These are phyloP conservation scores for Blastomussa wellsi DNA, from an alignment of 92 coral and sea anemone species.

Conservation along the genomic window DNA sequence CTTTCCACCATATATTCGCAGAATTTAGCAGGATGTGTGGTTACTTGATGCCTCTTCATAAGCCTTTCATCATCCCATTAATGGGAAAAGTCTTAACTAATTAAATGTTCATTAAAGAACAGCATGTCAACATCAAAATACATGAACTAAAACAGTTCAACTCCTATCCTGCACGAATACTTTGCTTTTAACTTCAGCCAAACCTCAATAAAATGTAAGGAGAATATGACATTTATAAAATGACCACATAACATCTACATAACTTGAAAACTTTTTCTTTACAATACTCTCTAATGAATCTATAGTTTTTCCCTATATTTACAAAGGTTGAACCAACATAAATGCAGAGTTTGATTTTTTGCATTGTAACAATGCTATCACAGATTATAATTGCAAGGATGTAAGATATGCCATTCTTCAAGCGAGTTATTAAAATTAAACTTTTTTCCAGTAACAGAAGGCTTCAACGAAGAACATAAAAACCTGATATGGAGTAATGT, in stretches of 20 bases:
- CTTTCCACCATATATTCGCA: not conserved
- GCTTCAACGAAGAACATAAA: not conserved
- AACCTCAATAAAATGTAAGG: slow-evolving; percentile 52
- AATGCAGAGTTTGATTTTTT: slow-evolving; percentile 14
- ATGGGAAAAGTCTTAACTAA: not conserved
- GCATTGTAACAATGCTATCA: not conserved
- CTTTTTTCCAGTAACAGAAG: not conserved
- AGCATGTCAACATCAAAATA: slow-evolving; percentile 45
- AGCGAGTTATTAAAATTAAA: not conserved
- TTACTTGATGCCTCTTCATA: not conserved
- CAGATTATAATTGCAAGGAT: not conserved
- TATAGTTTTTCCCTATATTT: not conserved
- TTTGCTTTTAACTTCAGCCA: slow-evolving; percentile 18
- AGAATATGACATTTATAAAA: slow-evolving; percentile 36
- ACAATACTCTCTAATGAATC: not conserved
- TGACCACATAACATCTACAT: slow-evolving; percentile 7
- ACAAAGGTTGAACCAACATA: not conserved
- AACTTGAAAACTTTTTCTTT: slow-evolving; percentile 19
- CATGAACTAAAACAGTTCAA: slow-evolving; percentile 76
- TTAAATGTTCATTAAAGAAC: not conserved
- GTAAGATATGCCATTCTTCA: not conserved
- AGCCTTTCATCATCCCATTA: not conserved
- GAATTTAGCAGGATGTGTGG: not conserved
- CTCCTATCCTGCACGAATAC: slow-evolving; percentile 55
- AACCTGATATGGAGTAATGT: slow-evolving; percentile 6